phyloP scores from a whole-genome alignment of 2,797 vertebrate genomes.

The Chelonia mydas region DNA sequence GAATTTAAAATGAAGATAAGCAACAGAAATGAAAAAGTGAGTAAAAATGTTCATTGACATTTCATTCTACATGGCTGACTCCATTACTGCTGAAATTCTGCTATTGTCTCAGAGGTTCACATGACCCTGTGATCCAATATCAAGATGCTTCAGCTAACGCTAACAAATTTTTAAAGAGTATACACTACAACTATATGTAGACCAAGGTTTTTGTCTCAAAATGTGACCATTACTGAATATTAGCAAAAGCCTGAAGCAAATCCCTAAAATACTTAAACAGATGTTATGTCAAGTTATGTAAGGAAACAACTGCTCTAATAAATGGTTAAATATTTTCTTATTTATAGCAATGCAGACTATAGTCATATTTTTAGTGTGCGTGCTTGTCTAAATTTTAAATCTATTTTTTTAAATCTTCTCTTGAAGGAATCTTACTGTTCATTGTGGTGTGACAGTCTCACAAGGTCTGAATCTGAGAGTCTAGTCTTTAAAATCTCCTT shows the following conservation, averaged over 20 bases:
- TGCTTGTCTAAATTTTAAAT: background rate
- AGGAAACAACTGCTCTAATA: slow-evolving; percentile 39
- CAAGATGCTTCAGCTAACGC: background rate
- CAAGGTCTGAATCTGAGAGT: slow-evolving; percentile 3
- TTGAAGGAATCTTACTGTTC: slow-evolving; percentile 28
- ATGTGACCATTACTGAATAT: background rate
- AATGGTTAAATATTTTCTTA: slow-evolving; percentile 49
- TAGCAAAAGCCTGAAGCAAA: slow-evolving; percentile 46
- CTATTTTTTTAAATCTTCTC: slow-evolving; percentile 5
- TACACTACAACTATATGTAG: background rate
- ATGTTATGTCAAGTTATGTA: slow-evolving; percentile 38
- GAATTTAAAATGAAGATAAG: background rate
- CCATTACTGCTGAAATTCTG: background rate
- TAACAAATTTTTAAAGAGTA: background rate
- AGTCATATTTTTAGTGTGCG: background rate
- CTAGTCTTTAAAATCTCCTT: slow-evolving; percentile 8
- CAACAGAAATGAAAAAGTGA: rapidly evolving
- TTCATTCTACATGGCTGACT: background rate
- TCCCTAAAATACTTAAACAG: slow-evolving; percentile 48
- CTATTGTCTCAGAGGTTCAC: background rate
- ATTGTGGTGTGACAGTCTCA: background rate
- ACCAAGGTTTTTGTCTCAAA: background rate
- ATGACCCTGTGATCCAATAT: background rate
- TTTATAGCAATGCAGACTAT: slow-evolving; percentile 48
- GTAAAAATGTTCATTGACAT: background rate